These are phyloP conservation scores for Monopis laevigella DNA, from an alignment of 2,888 invertebrate species.

Conservation along the genomic window DNA sequence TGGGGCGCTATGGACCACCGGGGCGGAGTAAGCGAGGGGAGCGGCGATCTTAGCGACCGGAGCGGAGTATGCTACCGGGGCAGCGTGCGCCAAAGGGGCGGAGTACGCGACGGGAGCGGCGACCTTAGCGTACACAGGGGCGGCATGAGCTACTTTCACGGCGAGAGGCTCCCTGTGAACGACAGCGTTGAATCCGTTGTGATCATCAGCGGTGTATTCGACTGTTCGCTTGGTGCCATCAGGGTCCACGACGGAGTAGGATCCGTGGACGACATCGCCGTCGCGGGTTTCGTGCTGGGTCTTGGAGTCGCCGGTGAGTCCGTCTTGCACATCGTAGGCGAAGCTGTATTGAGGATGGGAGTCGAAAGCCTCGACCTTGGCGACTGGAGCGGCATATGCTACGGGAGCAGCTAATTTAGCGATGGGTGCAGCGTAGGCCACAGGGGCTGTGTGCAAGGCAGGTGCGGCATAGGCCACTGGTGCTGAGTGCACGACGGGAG, in stretches of 20 bases:
- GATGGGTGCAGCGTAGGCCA: conserved; percentile 20
- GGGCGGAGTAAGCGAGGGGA: conserved; percentile 26
- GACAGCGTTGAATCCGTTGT: conserved; percentile 17
- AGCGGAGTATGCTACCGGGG: conserved; percentile 26
- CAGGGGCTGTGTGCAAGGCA: conserved; percentile 27
- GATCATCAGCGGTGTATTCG: conserved; percentile 36
- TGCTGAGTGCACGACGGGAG: conserved; percentile 21
- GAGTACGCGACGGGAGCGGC: conserved; percentile 29
- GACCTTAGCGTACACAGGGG: conserved; percentile 13
- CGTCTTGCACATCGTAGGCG: conserved; percentile 30
- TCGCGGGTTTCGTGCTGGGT: conserved; percentile 53
- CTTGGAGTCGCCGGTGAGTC: conserved; percentile 39
- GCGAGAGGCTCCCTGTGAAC: conserved; percentile 31
- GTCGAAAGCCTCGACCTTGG: conserved; percentile 22
- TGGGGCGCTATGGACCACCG: conserved; percentile 28
- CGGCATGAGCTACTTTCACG: conserved; percentile 33
- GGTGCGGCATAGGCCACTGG: conserved; percentile 24
- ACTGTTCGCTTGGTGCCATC: conserved; percentile 42
- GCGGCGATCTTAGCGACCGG: conserved; percentile 24
- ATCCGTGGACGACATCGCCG: conserved; percentile 57
- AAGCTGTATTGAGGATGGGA: conserved; percentile 16
- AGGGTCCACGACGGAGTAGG: conserved; percentile 42
- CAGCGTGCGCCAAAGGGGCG: conserved; percentile 23
- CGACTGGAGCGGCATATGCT: conserved; percentile 26
- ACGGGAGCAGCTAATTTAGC: conserved; percentile 29